A percentile compares a stretch with the other conserved stretches of the same genome.
These are phyloP conservation scores for Anguilla rostrata DNA, from an alignment of 2,113 vertebrate genomes.

Conservation along the genomic window DNA sequence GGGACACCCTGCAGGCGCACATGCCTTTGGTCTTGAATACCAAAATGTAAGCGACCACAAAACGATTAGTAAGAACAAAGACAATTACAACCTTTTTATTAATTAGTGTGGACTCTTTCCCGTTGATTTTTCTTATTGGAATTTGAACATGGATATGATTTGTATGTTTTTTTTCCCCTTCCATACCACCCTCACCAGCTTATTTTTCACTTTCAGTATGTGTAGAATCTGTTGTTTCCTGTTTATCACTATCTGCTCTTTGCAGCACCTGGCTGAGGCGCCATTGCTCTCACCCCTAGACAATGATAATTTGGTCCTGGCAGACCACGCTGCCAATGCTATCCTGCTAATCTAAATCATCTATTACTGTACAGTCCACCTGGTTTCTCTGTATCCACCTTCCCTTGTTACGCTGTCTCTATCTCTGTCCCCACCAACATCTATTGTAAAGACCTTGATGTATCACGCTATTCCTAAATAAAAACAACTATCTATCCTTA, in stretches of 20 bases:
- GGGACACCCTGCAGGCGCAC: not conserved
- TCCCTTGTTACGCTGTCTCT: not conserved
- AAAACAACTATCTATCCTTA: no score
- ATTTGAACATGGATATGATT: not conserved
- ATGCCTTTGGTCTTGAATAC: slow-evolving; percentile 14
- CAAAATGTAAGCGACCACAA: not conserved
- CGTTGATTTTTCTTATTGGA: not conserved
- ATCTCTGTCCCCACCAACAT: no score
- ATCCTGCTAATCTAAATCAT: not conserved
- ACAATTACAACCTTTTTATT: not conserved
- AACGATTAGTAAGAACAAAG: not conserved
- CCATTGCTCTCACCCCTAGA: not conserved
- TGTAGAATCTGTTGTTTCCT: not conserved
- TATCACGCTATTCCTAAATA: no score
- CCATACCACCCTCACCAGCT: not conserved
- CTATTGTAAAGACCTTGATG: no score
- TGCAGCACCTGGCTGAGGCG: not conserved
- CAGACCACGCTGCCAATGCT: not conserved
- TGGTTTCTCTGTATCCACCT: not conserved
- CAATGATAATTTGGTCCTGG: not conserved
- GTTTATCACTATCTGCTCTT: not conserved
- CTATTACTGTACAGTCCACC: not conserved
- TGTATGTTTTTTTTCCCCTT: not conserved
- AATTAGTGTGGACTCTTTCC: not conserved
- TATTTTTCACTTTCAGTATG: not conserved